Percentiles rank a stretch among this genome's conserved stretches.
phyloP scores from a whole-genome alignment of 2,113 vertebrate genomes.

The Ictidomys tridecemlineatus region DNA sequence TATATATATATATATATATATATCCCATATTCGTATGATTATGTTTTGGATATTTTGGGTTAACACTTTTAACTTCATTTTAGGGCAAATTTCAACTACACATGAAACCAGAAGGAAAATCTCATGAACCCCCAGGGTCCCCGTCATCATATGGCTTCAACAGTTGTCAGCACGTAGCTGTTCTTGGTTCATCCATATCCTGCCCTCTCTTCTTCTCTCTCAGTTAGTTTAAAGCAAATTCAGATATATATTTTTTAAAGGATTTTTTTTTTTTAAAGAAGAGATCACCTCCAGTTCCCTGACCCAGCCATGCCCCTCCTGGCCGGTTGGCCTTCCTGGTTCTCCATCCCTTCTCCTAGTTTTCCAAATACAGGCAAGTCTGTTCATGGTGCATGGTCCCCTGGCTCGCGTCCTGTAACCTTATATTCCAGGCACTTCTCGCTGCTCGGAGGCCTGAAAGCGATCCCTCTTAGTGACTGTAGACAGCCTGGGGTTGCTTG shows the following conservation, averaged over 20 bases:
- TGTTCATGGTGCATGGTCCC: neutral
- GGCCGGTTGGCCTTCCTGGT: neutral
- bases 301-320: neutral
- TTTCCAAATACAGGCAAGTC: neutral
- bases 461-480: neutral
- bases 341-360: neutral
- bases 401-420: constrained; percentile 38
- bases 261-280: neutral
- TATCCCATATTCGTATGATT: too few relatives aligned
- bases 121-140: neutral
- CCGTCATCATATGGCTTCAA: neutral
- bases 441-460: constrained; percentile 11
- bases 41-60: too few relatives aligned
- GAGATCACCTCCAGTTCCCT: neutral
- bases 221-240: neutral
- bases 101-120: neutral
- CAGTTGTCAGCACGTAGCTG: too few relatives aligned
- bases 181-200: neutral
- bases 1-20: too few relatives aligned
- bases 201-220: neutral
- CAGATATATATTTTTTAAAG: neutral
- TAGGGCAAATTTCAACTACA: neutral
- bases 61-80: neutral
- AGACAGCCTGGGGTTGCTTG: neutral
- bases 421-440: neutral